These are phyloP conservation scores for Damaliscus lunatus DNA, from an alignment of 2,113 vertebrate genomes.

Conservation along the genomic window DNA sequence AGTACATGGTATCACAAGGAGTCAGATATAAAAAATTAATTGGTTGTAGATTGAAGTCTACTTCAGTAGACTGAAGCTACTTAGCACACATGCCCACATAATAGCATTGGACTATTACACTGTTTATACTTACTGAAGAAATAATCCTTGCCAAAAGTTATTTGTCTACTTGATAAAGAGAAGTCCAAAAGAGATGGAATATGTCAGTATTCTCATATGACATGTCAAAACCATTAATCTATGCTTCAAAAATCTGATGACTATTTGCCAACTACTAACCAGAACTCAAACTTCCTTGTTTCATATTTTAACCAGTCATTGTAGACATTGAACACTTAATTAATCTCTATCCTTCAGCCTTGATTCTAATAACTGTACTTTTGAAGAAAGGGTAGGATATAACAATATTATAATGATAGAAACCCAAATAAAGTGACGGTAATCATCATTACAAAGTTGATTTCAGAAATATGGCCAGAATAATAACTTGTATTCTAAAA, in stretches of 20 bases:
- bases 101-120: constrained; percentile 13
- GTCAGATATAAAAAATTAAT: neutral
- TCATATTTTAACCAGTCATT: neutral
- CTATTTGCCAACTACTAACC: neutral
- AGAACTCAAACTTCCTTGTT: neutral
- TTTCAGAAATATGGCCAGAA: neutral
- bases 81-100: neutral
- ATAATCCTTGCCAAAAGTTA: neutral
- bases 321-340: neutral
- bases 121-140: neutral
- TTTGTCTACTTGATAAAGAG: neutral
- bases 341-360: neutral
- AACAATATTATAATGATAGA: neutral
- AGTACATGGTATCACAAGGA: neutral
- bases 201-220: neutral
- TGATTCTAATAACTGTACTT: neutral
- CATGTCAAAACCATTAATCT: neutral
- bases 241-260: neutral
- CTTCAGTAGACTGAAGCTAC: neutral
- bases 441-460: neutral
- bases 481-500: neutral
- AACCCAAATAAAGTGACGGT: neutral
- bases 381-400: neutral
- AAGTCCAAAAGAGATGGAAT: neutral
- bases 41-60: neutral